Evolutionary conservation across 2,888 invertebrate genomes (phyloP).

Genomic region (Cosmia pyralina): DNA sequence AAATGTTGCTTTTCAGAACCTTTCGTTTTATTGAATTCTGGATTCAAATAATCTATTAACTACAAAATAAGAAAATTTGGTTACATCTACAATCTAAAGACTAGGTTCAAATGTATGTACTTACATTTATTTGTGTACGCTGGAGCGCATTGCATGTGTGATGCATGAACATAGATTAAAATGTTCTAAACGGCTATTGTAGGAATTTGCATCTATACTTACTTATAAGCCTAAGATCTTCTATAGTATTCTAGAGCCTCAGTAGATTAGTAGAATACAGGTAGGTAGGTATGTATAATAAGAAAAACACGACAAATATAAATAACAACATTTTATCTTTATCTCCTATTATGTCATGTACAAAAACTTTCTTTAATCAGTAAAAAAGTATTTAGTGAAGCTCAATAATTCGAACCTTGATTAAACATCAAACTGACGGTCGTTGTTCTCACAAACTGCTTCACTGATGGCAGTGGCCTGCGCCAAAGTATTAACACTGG

Average conservation of each 20-base stretch:
- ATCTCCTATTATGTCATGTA: slow-evolving; percentile 16
- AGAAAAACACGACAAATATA: slow-evolving; percentile 39
- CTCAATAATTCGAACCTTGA: slow-evolving; percentile 33
- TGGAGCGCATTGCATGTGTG: not conserved
- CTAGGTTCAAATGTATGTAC: not conserved
- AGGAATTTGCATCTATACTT: not conserved
- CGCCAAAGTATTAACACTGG: slow-evolving; percentile 69
- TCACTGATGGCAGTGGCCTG: slow-evolving; percentile 78
- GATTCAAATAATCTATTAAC: not conserved
- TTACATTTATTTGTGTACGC: not conserved
- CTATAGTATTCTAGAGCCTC: not conserved
- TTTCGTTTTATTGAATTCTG: not conserved
- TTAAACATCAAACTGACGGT: slow-evolving; percentile 79
- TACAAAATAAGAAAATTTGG: not conserved
- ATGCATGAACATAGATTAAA: not conserved
- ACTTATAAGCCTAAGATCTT: too few species aligned
- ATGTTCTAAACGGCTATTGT: not conserved
- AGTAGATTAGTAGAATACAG: not conserved
- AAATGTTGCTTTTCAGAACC: not conserved
- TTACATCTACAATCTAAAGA: not conserved
- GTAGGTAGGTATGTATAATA: not conserved
- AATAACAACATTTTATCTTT: slow-evolving; percentile 52
- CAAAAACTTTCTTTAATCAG: slow-evolving; percentile 26
- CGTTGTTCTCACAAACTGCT: slow-evolving; percentile 78
- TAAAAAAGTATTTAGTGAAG: slow-evolving; percentile 21